Conservation (phyloP, 2,797 vertebrate genomes). For the Siniperca undulata region DNA sequence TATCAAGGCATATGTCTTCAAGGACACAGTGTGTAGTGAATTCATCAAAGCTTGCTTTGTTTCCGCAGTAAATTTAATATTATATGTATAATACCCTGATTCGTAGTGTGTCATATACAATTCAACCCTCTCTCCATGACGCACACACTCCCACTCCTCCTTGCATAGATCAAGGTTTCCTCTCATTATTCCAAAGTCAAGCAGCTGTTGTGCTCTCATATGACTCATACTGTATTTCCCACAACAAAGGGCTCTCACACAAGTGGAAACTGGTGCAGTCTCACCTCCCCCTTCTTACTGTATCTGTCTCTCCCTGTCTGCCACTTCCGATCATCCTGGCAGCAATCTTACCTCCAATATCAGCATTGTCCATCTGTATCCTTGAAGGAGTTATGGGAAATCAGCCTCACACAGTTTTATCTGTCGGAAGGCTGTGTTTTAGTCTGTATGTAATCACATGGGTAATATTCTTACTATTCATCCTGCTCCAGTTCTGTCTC, state of each 20-base stretch:
- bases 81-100: constrained; percentile 47
- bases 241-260: constrained; percentile 50
- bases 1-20: constrained; percentile 50
- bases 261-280: constrained; percentile 27
- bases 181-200: constrained; percentile 51
- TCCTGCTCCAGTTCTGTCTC: constrained; percentile 37
- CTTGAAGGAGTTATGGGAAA: constrained; percentile 34
- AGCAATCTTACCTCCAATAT: constrained; percentile 27
- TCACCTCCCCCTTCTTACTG: constrained; percentile 32
- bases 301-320: constrained; percentile 22
- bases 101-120: constrained; percentile 48
- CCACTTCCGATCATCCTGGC: constrained; percentile 40
- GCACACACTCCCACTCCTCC: constrained; percentile 17
- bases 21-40: constrained; percentile 34
- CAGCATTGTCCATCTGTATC: constrained; percentile 32
- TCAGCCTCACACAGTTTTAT: constrained; percentile 23
- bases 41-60: constrained; percentile 54
- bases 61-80: constrained; percentile 39
- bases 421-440: constrained; percentile 27
- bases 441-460: constrained; percentile 25
- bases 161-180: constrained; percentile 54
- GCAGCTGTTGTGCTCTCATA: constrained; percentile 64
- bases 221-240: constrained; percentile 59
- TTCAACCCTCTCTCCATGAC: constrained; percentile 39
- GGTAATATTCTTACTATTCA: constrained; percentile 43